A percentile compares a stretch with the other conserved stretches of the same genome.
Conservation (phyloP, 1,140 invertebrate species). For the Lineus longissimus region DNA sequence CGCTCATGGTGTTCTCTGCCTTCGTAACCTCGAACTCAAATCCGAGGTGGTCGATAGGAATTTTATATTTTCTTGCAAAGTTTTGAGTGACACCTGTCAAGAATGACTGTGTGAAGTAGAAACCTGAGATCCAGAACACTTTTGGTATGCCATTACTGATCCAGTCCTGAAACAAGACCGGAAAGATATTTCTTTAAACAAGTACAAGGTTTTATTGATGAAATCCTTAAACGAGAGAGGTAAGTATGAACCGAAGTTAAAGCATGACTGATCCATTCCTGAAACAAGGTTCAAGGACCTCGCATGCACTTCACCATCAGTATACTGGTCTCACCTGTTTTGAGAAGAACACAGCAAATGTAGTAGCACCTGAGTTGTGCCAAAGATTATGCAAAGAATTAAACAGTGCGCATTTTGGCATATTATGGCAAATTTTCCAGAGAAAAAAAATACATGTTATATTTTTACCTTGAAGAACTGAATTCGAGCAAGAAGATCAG, state of each 20-base stretch:
- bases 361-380: too few species aligned
- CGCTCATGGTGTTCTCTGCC: constrained; percentile 31
- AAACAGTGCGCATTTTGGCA: too few species aligned
- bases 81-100: constrained; percentile 54
- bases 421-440: too few species aligned
- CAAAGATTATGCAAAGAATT: too few species aligned
- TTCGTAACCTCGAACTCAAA: constrained; percentile 52
- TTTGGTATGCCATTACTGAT: constrained; percentile 42
- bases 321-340: too few species aligned
- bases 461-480: constrained; percentile 53
- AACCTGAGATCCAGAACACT: constrained; percentile 55
- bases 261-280: too few species aligned
- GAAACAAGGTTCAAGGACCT: too few species aligned
- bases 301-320: too few species aligned
- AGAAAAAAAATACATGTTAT: too few species aligned
- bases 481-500: constrained; percentile 60
- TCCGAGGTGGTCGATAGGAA: constrained; percentile 52
- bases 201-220: background rate
- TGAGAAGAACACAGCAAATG: too few species aligned
- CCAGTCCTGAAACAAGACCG: constrained; percentile 41
- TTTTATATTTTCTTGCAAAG: constrained; percentile 51
- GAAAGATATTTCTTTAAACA: background rate
- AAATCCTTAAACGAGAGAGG: too few species aligned
- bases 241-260: too few species aligned
- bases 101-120: constrained; percentile 56